Base-by-base conservation (phyloP, 1,140 invertebrate species). In the Camponotus floridanus region DNA sequence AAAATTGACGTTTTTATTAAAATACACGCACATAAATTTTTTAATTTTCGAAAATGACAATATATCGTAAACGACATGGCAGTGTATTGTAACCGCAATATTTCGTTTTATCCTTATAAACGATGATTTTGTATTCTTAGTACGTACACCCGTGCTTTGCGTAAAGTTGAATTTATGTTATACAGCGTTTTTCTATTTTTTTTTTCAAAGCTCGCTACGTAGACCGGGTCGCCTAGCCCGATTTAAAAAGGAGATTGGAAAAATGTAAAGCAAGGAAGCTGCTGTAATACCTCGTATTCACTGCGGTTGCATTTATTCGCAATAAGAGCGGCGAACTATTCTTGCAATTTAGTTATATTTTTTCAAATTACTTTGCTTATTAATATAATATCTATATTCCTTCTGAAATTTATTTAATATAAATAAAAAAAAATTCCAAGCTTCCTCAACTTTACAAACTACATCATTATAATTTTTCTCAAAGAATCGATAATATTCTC, bases 181-280 rank as follows among this genome's bases (percentile, higher is more conserved):
- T 55, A 21, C 79, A 26, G 8, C 36, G 39, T 73, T 81, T 45
- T 45, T 45, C 3, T 26, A 26, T 45, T 42, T 42, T 42, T 42
- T 39, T 39, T 39, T 39, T 39, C 36, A 48, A 39, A 59, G 65
- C 36, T 45, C 15, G 36, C 64, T 80, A 70, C 26, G 33, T 42
- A 80, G 65, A 81, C 55, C 36, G 36, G 67, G 51, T 73, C 51
- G 79, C 36, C 9, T 45, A 45, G 78, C 33, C 79, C 61, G 67
- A 81, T 81, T 81, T 81, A 81, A 81, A 81, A 81, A 81, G 26
- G 18, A 81, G 51, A 81, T 81, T 81, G 79, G 79, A 81, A 81
- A 79, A 81, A 81, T 81, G 79, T 81, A 81, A 81, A 81, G 42
- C 45, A 15, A 81, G 51, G 39, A 71, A 81, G 51, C 67, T 26